Percentiles rank a stretch among this genome's conserved stretches.
phyloP scores from a whole-genome alignment of 2,888 invertebrate genomes.

The Mimachlamys varia region DNA sequence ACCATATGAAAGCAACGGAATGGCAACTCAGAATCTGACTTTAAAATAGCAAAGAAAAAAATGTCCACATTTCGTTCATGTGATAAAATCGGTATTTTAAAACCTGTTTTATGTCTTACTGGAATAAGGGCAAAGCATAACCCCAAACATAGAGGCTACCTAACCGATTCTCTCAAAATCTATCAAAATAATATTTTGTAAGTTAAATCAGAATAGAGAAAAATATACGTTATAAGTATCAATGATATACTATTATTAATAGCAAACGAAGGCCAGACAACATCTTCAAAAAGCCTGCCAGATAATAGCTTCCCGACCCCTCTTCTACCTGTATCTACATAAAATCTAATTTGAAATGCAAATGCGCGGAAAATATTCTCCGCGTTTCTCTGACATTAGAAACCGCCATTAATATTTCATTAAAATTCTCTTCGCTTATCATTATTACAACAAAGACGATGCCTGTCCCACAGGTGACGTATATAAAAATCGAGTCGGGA shows the following conservation, averaged over 20 bases:
- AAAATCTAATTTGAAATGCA: slow-evolving; percentile 26
- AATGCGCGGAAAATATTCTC: slow-evolving; percentile 36
- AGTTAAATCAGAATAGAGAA: too few relatives aligned
- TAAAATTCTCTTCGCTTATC: slow-evolving; percentile 27
- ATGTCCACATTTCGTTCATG: too few relatives aligned
- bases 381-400: slow-evolving; percentile 12
- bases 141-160: neutral
- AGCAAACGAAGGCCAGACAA: neutral
- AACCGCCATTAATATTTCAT: slow-evolving; percentile 31
- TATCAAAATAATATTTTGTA: too few relatives aligned
- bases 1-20: neutral
- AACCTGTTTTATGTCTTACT: neutral
- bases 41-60: neutral
- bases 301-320: neutral
- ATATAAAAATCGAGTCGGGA: neutral
- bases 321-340: neutral
- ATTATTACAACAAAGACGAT: neutral
- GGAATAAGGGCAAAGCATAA: neutral
- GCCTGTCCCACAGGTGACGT: neutral
- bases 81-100: neutral
- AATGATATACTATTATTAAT: neutral
- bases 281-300: neutral
- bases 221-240: neutral
- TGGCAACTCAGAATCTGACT: neutral
- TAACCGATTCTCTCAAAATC: too few relatives aligned